A percentile compares a stretch with the other conserved stretches of the same genome.
Conservation (phyloP, 2,113 vertebrate genomes). For the Orientallactaga bullata region DNA sequence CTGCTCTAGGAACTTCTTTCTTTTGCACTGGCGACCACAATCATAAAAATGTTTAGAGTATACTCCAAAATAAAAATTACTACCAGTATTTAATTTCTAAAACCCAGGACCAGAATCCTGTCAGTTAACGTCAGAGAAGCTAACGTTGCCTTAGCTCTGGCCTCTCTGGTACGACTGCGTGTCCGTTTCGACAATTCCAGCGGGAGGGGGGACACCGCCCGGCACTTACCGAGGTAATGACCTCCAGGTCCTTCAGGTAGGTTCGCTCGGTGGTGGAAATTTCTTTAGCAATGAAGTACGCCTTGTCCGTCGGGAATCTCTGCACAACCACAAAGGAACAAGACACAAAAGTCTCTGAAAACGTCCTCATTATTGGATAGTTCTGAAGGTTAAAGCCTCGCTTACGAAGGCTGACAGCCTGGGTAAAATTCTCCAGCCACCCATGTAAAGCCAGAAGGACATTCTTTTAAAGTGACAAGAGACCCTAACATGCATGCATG, state of each 20-base stretch:
- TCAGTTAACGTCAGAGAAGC: constrained; percentile 8
- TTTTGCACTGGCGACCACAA: constrained; percentile 66
- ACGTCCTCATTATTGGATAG: background rate
- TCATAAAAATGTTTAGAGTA: constrained; percentile 10
- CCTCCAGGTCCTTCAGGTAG: constrained; percentile 97
- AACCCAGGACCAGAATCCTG: constrained; percentile 25
- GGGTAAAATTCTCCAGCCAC: too few species aligned
- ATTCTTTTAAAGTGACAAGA: too few species aligned
- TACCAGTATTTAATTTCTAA: constrained; percentile 45
- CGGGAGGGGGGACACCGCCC: background rate
- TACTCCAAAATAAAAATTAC: constrained; percentile 69
- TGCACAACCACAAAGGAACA: constrained; percentile 83
- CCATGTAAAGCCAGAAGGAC: too few species aligned
- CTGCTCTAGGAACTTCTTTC: background rate
- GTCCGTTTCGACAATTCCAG: background rate
- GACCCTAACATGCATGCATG: too few species aligned
- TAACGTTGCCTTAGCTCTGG: constrained; percentile 14
- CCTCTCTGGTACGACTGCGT: background rate
- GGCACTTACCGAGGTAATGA: constrained; percentile 93
- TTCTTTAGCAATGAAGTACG: constrained; percentile 98
- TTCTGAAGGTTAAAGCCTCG: too few species aligned
- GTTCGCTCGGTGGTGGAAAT: constrained; percentile 95
- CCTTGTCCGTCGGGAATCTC: constrained; percentile 95
- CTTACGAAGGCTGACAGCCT: too few species aligned
- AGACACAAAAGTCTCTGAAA: background rate